These are phyloP conservation scores for Gallinago undulata DNA, from an alignment of 2,113 vertebrate species.

Conservation along the genomic window DNA sequence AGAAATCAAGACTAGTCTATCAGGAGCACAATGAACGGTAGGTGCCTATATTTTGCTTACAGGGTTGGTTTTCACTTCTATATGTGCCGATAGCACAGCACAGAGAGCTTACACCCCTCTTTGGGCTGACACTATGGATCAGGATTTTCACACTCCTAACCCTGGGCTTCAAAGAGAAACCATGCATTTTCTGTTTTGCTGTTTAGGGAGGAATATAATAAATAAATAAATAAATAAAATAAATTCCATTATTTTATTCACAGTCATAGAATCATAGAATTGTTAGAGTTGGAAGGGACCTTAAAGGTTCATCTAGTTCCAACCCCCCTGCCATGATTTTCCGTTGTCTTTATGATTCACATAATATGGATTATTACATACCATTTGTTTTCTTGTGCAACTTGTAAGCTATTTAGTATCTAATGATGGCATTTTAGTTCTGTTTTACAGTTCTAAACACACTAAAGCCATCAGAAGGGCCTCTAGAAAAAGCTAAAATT, in stretches of 20 bases:
- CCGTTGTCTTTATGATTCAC: neutral
- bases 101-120: neutral
- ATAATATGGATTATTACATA: neutral
- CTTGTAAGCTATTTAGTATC: neutral
- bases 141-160: neutral
- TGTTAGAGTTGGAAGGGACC: neutral
- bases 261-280: neutral
- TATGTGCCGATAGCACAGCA: accelerated
- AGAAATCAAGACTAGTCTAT: constrained; percentile 97
- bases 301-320: neutral
- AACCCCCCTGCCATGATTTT: neutral
- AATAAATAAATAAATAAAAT: neutral
- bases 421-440: neutral
- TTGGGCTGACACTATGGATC: neutral
- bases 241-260: neutral
- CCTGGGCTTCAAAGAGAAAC: neutral
- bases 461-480: neutral
- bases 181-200: neutral
- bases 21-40: constrained; percentile 98
- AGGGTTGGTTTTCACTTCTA: neutral
- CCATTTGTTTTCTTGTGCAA: neutral
- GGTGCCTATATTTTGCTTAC: neutral
- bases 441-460: neutral
- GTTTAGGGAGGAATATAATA: neutral
- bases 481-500: neutral